Evolutionary conservation across 2,113 vertebrate genomes (phyloP), one percentile per base, ranked within the genome.

Genomic region (Cervus canadensis): DNA sequence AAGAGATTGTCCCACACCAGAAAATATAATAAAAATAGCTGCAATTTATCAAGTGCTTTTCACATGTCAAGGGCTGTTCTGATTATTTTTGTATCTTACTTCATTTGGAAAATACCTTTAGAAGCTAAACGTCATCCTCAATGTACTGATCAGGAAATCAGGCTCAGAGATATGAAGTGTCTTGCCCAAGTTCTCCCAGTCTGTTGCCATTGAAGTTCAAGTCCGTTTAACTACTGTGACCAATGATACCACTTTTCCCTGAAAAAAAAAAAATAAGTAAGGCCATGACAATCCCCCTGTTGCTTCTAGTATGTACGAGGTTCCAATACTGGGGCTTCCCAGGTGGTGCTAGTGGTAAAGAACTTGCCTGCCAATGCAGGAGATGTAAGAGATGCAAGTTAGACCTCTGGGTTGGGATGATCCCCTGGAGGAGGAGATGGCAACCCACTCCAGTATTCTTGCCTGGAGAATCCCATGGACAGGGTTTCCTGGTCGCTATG

Each of bases 1-100:
- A 83, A 83, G 52, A 91, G 95, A 87, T 89, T 89, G 48, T 95
- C 87, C 78, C 33, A 25, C 4, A 88, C 7, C 2, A 40, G 84
- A 83, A 92, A 25, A 87, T 30, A 90, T 86, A 85, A 71, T 78
- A 91, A 95, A 90, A 95, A 81, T 62, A 87, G n/a, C 43, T 67
- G n/a, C 19, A 17, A 14, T 81, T 79, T 93, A 43, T 59, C n/a
- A 91, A 78, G 15, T 60, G 36, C 28, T 81, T 93, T 84, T 43
- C 87, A 86, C 21, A 87, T 89, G 76, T n/a, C n/a, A 85, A 50
- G 3, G 3, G 59, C 40, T 45, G 13, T 87, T 94, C 87, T 89
- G 85, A 74, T 23, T 23, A 23, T 57, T 94, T 94, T 82, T 85
- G 28, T 82, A n/a, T 60, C 7, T 87, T 85, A 16, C 57, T 96